phyloP scores from a whole-genome alignment of 2,113 vertebrate species.

The Cercocebus atys region DNA sequence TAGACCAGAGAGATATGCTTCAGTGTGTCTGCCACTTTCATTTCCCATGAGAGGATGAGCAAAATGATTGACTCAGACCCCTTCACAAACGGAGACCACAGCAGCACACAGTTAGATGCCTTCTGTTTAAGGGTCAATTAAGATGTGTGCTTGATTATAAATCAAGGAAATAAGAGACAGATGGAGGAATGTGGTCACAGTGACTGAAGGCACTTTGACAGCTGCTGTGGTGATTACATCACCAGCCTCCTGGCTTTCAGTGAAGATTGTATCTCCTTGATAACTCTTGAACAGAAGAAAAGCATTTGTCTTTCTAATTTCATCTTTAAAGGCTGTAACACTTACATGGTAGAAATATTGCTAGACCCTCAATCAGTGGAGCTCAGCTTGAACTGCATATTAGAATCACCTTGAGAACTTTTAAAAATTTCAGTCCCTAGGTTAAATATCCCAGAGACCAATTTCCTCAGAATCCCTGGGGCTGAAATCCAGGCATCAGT shows the following conservation, averaged over 20 bases:
- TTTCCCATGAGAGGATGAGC: neutral
- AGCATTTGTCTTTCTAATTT: constrained; percentile 5
- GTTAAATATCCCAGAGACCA: neutral
- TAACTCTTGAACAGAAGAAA: constrained; percentile 39
- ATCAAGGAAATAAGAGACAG: constrained; percentile 50
- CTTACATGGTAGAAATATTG: neutral
- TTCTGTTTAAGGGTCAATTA: constrained; percentile 55
- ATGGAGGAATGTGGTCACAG: constrained; percentile 45
- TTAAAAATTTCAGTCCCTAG: neutral
- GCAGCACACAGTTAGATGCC: constrained; percentile 9
- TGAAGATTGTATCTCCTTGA: neutral
- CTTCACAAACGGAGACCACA: neutral
- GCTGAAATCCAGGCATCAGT: neutral
- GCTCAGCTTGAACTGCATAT: neutral
- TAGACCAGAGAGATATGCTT: neutral
- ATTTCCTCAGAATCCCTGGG: neutral
- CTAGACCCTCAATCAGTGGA: neutral
- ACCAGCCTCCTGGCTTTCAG: neutral
- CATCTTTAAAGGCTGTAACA: neutral
- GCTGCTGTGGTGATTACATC: neutral
- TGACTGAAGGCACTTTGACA: constrained; percentile 1
- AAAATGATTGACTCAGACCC: constrained; percentile 48
- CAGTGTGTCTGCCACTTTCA: neutral
- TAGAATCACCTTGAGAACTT: neutral
- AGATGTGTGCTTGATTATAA: constrained; percentile 17